phyloP scores from a whole-genome alignment of 1,140 invertebrate genomes.

The Brachionus plicatilis region DNA sequence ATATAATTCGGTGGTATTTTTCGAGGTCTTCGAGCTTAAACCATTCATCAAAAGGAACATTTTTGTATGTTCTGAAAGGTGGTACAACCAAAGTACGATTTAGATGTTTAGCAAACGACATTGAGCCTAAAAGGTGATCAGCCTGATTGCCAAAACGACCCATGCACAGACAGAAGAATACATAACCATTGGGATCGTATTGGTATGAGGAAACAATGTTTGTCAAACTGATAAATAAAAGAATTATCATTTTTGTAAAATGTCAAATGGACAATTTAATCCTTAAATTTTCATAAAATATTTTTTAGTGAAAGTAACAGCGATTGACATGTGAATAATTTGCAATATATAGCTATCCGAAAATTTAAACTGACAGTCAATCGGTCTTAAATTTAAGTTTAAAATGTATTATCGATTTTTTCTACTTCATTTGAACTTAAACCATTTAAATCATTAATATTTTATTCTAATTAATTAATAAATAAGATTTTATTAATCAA shows the following conservation, averaged over 20 bases:
- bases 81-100: constrained; percentile 85
- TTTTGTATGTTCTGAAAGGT: constrained; percentile 63
- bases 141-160: constrained; percentile 92
- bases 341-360: not conserved
- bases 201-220: not conserved
- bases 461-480: no score
- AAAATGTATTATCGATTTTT: no score
- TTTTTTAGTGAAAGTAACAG: not conserved
- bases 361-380: not conserved
- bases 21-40: constrained; percentile 73
- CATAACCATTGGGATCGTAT: constrained; percentile 66
- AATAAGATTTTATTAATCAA: no score
- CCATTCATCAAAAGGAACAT: constrained; percentile 84
- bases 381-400: not conserved
- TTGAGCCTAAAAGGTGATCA: constrained; percentile 82
- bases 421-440: no score
- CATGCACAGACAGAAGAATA: constrained; percentile 85
- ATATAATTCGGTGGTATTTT: constrained; percentile 76
- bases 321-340: constrained; percentile 5
- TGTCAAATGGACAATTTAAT: not conserved
- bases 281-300: constrained; percentile 18
- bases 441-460: no score
- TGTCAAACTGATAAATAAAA: not conserved
- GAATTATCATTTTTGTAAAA: not conserved
- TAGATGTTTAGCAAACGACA: constrained; percentile 81